Conservation (phyloP, 1,140 invertebrate genomes). For the Drosophila triauraria region DNA sequence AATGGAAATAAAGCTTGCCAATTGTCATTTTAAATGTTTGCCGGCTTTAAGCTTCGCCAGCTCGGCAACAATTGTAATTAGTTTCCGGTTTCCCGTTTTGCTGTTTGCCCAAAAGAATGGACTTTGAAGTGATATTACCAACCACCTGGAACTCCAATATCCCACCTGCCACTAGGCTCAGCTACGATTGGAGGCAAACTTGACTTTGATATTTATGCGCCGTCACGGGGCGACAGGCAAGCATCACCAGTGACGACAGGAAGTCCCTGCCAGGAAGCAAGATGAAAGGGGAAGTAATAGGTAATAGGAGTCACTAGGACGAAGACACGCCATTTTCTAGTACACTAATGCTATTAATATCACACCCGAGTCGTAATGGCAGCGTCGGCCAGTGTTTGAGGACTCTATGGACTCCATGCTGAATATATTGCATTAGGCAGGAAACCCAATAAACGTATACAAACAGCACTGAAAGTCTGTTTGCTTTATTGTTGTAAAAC, state of each 20-base stretch:
- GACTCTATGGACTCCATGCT: slow-evolving; percentile 19
- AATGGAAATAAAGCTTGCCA: neutral
- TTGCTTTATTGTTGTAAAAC: slow-evolving; percentile 49
- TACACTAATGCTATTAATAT: slow-evolving; percentile 62
- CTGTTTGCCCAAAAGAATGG: neutral
- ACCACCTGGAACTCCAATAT: slow-evolving; percentile 19
- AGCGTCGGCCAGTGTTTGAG: slow-evolving; percentile 1
- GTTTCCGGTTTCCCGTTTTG: slow-evolving; percentile 4
- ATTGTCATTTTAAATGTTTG: slow-evolving; percentile 8
- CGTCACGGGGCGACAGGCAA: slow-evolving; percentile 41
- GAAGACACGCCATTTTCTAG: slow-evolving; percentile 6
- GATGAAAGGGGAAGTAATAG: neutral
- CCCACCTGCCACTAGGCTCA: slow-evolving; percentile 12
- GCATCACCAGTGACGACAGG: slow-evolving; percentile 47
- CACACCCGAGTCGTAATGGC: slow-evolving; percentile 24
- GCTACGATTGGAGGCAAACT: slow-evolving; percentile 23
- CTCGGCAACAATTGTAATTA: slow-evolving; percentile 13
- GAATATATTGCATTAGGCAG: slow-evolving; percentile 51
- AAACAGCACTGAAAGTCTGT: slow-evolving; percentile 37
- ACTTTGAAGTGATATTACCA: slow-evolving; percentile 34
- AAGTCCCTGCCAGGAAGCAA: slow-evolving; percentile 16
- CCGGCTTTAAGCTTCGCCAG: neutral
- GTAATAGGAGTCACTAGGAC: neutral
- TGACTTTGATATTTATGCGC: slow-evolving; percentile 44
- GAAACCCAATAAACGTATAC: slow-evolving; percentile 65